Percentiles rank a stretch among this genome's conserved stretches.
phyloP scores from a whole-genome alignment of 2,888 invertebrate genomes.

The Phytoseiulus persimilis region DNA sequence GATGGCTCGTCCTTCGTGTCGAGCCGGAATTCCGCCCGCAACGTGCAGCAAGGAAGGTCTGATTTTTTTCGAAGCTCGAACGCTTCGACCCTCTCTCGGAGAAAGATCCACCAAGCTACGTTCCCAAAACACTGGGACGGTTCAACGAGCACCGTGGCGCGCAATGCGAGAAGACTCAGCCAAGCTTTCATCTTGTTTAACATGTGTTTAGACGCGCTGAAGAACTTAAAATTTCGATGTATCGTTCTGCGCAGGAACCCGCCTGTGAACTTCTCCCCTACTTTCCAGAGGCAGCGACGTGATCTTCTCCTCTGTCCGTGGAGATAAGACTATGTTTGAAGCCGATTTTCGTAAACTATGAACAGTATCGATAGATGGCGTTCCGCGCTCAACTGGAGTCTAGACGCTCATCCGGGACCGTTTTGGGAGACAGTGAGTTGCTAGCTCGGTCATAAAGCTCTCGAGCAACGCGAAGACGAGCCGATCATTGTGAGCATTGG shows the following conservation, averaged over 20 bases:
- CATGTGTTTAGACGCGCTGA: not conserved
- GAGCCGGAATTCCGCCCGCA: too few species aligned
- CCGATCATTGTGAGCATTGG: not conserved
- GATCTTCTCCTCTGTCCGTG: too few species aligned
- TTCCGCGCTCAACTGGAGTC: not conserved
- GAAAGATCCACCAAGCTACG: too few species aligned
- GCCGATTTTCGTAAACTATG: too few species aligned
- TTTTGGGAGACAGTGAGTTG: not conserved
- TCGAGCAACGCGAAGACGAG: not conserved
- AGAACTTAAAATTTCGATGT: not conserved
- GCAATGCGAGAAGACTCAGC: not conserved
- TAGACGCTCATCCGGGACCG: not conserved
- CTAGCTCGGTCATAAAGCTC: not conserved
- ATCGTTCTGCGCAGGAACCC: not conserved
- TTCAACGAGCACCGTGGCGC: not conserved
- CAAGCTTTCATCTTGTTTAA: not conserved
- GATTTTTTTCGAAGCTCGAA: too few species aligned
- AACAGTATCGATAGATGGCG: not conserved
- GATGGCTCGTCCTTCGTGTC: too few species aligned
- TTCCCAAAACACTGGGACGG: too few species aligned
- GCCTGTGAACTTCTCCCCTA: not conserved
- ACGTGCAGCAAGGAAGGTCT: too few species aligned
- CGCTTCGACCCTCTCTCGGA: too few species aligned
- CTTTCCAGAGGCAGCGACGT: not conserved
- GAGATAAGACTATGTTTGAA: too few species aligned